Evolutionary conservation across 1,140 invertebrate species (phyloP), one percentile per base, ranked within the genome.

Genomic region (Macrobrachium nipponense): DNA sequence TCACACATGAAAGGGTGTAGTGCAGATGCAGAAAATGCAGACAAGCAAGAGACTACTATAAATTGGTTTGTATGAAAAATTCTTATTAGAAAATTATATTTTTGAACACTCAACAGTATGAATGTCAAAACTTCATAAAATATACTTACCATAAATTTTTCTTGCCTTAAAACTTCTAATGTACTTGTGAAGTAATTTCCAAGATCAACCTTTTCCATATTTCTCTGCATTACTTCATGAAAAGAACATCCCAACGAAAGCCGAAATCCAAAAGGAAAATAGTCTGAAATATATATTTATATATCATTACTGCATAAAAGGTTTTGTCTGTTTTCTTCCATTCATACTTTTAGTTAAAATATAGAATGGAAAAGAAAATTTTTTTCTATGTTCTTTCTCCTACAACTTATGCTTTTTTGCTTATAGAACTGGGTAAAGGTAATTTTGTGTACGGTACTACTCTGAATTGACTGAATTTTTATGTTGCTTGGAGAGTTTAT

Each of bases 221-320:
- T 73, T 12, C 15, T 43, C 11, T 80, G n/a, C 15, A 86, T 18
- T 12, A 78, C 84, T 68, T 60, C 68, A 23, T 79, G 58, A 5
- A 86, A 62, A 12, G 84, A 86, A 44, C 77, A 80, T 8, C 84
- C 84, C 17, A 86, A 27, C 14, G 58, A n/a, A 18, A 66, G 44
- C 12, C 77, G 64, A 58, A 86, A 86, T 44, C 84, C 77, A 62
- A 23, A 43, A 10, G 84, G 77, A 51, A 86, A 86, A 59, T 80
- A 86, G 61, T 80, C 84, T 86, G 76, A 5, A 59, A 58, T n/a
- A n/a, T 11, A 14, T 23, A 23, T 66, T 62, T 66, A 23, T 15
- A n/a, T 73, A 72, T 8, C 8, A 66, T 23, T 44, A 44, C 58
- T 60, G 18, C 23, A 8, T n/a, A 15, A 36, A 18, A 23, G 23